Evolutionary conservation across 37 sponge, comb jelly and placozoan species (phyloP), one percentile per base, ranked within the genome.

Genomic region (Hexactinellida sp.): DNA sequence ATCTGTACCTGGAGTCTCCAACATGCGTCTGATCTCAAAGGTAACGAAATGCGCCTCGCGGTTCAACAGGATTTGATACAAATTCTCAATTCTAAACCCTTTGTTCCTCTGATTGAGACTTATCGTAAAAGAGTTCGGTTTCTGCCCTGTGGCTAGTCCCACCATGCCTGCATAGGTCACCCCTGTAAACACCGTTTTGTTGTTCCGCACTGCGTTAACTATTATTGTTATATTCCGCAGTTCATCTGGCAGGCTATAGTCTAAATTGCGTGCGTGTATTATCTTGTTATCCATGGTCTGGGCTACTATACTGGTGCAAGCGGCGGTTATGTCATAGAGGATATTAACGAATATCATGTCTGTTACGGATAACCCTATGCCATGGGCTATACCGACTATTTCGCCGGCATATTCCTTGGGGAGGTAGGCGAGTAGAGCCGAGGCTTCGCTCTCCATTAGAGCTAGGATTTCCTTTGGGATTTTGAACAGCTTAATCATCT

Each of bases 221-320:
- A 87, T 85, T 30, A 92, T 54, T 7, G 92, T 91, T 38, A 93
- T 47, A 36, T 93, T 91, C 83, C 89, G 84, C 23, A 97, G 88
- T 38, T 88, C 21, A 7, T 38, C 76, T 5, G 85, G 82, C 13
- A 93, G 51, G 24, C 85, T 30, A 83, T 94, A 97, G 88, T 97
- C 98, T 37, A 97, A 41, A 84, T 97, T 97, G 37, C 98, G 36
- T 19, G 88, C 98, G 76, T 97, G 98, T 34, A 84, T 91, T 34
- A 97, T 89, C 0, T 82, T 86, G 23, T 94, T 93, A 25, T 91
- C 83, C 23, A 24, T 28, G n/a, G 86, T 87, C 55, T 91, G 89
- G 3, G 90, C 93, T 1, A 97, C 93, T 86, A 97, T 97, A 47
- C 94, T 94, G 28, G 97, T 97, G 82, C 97, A 97, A 32, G 76